phyloP scores from a whole-genome alignment of 2,797 vertebrate genomes.

The Otolemur crassicaudatus region DNA sequence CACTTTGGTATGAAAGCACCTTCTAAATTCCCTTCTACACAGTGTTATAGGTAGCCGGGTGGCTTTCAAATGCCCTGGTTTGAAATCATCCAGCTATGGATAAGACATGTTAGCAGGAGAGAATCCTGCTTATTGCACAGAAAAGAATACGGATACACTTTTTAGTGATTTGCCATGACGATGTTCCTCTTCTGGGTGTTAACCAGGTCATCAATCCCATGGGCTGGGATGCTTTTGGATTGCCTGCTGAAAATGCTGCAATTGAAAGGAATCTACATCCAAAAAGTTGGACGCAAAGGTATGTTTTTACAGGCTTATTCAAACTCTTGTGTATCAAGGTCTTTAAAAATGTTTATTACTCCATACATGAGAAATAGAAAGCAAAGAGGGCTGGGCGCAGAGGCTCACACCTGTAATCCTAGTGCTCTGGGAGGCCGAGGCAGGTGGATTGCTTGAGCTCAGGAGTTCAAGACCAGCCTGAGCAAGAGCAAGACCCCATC shows the following conservation, averaged over 20 bases:
- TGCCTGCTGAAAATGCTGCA: constrained; percentile 98
- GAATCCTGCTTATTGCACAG: constrained; percentile 3
- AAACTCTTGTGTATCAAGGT: background rate
- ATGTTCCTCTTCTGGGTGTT: constrained; percentile 56
- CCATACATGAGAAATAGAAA: background rate
- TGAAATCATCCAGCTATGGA: constrained; percentile 33
- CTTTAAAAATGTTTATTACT: background rate
- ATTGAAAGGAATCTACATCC: constrained; percentile 95
- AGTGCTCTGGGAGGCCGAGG: no score
- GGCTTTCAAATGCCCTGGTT: background rate
- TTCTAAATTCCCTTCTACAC: background rate
- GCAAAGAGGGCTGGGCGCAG: background rate
- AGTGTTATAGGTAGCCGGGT: background rate
- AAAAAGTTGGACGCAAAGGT: constrained; percentile 96
- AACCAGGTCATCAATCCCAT: constrained; percentile 97
- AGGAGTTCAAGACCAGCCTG: no score
- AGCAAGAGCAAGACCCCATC: no score
- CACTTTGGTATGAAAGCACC: no score
- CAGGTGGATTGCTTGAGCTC: no score
- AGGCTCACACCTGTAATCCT: no score
- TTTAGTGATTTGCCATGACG: background rate
- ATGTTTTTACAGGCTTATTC: background rate
- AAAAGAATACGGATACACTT: background rate
- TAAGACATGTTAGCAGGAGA: background rate
- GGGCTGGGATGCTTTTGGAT: constrained; percentile 99